Evolutionary conservation across 2,888 invertebrate species (phyloP), one percentile per base, ranked within the genome.

Genomic region (Chaitophorus viminalis): DNA sequence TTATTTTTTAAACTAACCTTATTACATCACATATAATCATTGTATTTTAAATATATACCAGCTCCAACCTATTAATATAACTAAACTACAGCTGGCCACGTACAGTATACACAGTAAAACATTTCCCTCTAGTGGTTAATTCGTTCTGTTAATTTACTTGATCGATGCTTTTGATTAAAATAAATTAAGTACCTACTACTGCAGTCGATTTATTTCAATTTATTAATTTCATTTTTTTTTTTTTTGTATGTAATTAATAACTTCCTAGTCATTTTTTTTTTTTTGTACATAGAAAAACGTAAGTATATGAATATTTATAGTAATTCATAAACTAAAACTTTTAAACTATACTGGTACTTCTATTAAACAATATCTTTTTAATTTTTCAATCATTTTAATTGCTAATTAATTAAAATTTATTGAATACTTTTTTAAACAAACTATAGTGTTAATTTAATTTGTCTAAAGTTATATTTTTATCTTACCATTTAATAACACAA

Each of bases 81-180:
- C 46, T 46, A 14, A 46, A 14, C 46, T 46, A 14, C 46, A 2
- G 46, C 11, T 46, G 11, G 11, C 14, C 2, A 46, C 36, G 36
- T 6, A 36, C 36, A 36, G 6, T 14, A 14, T 14, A 14, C 14
- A 46, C 46, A 14, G 25, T 68, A 68, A n/a, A n/a, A 54, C 60
- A 14, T 5, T 29, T 33, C 33, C 25, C 11, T 33, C 14, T 3
- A 46, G 14, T 46, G 46, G 14, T 46, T 46, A 46, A 46, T 46
- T 33, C 33, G 14, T 36, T 14, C 14, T 8, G 25, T 36, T n/a
- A 14, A 60, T 33, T 17, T 33, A 78, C 78, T 78, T 14, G n/a
- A 3, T 60, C n/a, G 60, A 33, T 78, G 33, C 17, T n/a, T 78
- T 54, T 60, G 33, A 78, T 78, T 60, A 78, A 78, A 60, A 78